Conservation (phyloP, 2,113 vertebrate genomes). For the Mustelus asterias region DNA sequence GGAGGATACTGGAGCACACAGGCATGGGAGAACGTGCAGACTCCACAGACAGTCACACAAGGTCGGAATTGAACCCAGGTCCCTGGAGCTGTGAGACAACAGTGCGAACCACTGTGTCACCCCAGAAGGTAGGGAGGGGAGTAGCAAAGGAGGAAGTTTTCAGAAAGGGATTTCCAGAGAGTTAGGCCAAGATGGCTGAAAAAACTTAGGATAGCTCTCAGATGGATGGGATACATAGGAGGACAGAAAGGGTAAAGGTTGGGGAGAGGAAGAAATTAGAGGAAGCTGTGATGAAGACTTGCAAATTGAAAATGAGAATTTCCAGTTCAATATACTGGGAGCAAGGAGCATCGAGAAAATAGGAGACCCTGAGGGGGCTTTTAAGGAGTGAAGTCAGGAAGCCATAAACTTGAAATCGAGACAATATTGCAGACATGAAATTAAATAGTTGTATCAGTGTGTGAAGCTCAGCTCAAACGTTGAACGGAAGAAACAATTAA, state of each 20-base stretch:
- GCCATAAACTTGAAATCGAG: background rate
- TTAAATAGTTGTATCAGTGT: background rate
- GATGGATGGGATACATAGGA: background rate
- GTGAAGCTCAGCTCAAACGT: background rate
- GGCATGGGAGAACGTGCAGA: too few species aligned
- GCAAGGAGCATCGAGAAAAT: background rate
- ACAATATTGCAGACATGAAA: background rate
- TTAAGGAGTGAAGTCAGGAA: background rate
- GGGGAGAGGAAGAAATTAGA: background rate
- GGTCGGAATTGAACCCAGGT: too few species aligned
- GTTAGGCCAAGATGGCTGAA: background rate
- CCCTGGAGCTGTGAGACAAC: too few species aligned
- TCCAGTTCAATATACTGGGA: background rate
- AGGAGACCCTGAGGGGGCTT: background rate
- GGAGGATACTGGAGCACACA: too few species aligned
- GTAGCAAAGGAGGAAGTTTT: background rate
- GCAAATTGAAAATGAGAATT: background rate
- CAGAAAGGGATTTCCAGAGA: background rate
- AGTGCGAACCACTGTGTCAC: too few species aligned
- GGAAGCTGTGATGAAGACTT: background rate
- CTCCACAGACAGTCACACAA: too few species aligned
- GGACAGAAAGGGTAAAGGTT: background rate
- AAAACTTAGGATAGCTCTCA: background rate
- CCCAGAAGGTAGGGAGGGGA: background rate
- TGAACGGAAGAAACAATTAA: background rate